Evolutionary conservation across 1,140 invertebrate genomes (phyloP).

Genomic region (Portunus trituberculatus): DNA sequence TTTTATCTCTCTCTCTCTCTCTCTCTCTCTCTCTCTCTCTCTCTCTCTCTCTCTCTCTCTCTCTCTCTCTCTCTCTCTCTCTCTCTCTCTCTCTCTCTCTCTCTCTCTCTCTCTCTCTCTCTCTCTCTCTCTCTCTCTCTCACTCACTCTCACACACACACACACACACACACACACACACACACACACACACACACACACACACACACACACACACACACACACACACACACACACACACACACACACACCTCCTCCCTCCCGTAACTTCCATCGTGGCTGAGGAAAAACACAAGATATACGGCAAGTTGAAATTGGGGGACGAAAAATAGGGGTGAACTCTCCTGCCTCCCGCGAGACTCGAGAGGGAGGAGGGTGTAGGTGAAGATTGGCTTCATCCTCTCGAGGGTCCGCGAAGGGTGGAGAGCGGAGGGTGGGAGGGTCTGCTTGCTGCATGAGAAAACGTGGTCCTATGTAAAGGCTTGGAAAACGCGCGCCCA

Average conservation of each 20-base stretch:
- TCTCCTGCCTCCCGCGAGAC: neutral
- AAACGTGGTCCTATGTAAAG: neutral
- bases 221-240: neutral
- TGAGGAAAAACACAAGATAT: neutral
- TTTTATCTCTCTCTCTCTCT: neutral
- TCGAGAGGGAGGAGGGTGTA: neutral
- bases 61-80: neutral
- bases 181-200: constrained; percentile 1
- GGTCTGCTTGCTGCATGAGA: neutral
- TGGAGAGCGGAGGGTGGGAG: neutral
- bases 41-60: neutral
- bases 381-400: neutral
- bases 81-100: constrained; percentile 11
- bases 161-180: neutral
- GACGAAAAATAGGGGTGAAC: constrained; percentile 21
- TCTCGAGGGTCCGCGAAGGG: neutral
- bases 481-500: neutral
- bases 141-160: neutral
- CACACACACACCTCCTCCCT: neutral
- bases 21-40: constrained; percentile 1
- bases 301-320: constrained; percentile 20
- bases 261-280: neutral
- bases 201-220: constrained; percentile 8
- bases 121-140: neutral
- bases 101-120: neutral